Evolutionary conservation across 2,888 invertebrate species (phyloP), one percentile per base, ranked within the genome.

Genomic region (Nymphalis polychloros): DNA sequence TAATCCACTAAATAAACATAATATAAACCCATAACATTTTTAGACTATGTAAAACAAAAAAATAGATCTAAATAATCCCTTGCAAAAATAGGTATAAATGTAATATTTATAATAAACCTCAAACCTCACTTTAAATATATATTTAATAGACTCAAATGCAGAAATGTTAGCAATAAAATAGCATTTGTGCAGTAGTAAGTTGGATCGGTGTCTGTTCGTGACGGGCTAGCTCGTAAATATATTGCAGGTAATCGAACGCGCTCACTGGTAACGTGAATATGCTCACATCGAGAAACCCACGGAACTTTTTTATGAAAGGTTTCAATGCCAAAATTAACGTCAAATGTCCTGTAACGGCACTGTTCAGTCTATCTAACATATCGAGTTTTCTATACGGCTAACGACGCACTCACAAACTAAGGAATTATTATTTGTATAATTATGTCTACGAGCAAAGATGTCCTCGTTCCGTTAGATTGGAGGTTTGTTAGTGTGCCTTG

Each of bases 151-250:
- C 19, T 41, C 57, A n/a, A 41, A 57, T 41, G n/a, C 41, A 41
- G 19, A 57, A 41, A 13, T 41, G 35, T 19, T 41, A 57, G 35
- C 31, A 59, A 70, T 72, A 68, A 72, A 72, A 61, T 70, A 65
- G 60, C 61, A 59, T n/a, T 60, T 59, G 61, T 64, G 57, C 52
- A 61, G 53, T 70, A 70, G 65, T 72, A 72, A 72, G 77, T 79
- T 78, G 77, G 57, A 55, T 19, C 70, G 76, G 48, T 63, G 70
- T 73, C 61, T 59, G 70, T 70, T 81, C 86, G 86, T 88, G 87
- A 87, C 84, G 81, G 67, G 80, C 73, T 74, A 63, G 68, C 77
- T 78, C 78, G 81, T 86, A 86, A 88, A 87, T 80, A 82, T 79
- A 75, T 73, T 70, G 46, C 57, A 75, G 76, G 86, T 88, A 87